A percentile compares a stretch with the other conserved stretches of the same genome.
Conservation (phyloP, 2,888 invertebrate genomes). For the Schizotus pectinicornis region DNA sequence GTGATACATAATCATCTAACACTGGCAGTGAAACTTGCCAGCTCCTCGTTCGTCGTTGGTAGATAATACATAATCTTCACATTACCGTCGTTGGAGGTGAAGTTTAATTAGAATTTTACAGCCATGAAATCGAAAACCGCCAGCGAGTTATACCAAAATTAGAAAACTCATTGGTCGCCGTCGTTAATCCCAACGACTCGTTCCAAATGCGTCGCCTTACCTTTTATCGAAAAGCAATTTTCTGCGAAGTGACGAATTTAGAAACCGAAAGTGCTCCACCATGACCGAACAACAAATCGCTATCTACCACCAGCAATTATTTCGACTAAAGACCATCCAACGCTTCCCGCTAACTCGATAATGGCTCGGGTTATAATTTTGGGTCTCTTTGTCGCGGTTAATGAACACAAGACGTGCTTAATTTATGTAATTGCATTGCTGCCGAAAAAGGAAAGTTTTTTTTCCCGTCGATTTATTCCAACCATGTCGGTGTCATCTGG, state of each 20-base stretch:
- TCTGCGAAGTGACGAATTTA: too few relatives aligned
- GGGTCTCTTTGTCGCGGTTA: constrained; percentile 14
- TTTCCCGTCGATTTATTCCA: constrained; percentile 5
- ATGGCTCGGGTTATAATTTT: constrained; percentile 8
- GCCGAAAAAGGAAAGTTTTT: constrained; percentile 27
- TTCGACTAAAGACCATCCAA: too few relatives aligned
- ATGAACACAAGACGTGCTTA: constrained; percentile 7
- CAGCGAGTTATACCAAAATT: neutral
- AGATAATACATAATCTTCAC: neutral
- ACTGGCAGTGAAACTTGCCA: constrained; percentile 1
- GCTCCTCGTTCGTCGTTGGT: neutral
- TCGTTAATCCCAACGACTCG: too few relatives aligned
- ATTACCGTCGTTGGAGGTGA: too few relatives aligned
- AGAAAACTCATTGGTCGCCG: neutral
- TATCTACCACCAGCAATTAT: too few relatives aligned
- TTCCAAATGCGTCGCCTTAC: too few relatives aligned
- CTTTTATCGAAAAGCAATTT: too few relatives aligned
- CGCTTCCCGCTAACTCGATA: constrained; percentile 9
- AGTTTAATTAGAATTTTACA: too few relatives aligned
- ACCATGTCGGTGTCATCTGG: constrained; percentile 11
- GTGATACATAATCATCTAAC: constrained; percentile 5
- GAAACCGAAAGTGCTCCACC: too few relatives aligned
- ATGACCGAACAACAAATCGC: too few relatives aligned
- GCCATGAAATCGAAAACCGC: neutral
- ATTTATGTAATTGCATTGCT: constrained; percentile 22